A percentile compares a stretch with the other conserved stretches of the same genome.
Conservation (phyloP, 2,113 vertebrate species). For the Proterorhinus semilunaris region DNA sequence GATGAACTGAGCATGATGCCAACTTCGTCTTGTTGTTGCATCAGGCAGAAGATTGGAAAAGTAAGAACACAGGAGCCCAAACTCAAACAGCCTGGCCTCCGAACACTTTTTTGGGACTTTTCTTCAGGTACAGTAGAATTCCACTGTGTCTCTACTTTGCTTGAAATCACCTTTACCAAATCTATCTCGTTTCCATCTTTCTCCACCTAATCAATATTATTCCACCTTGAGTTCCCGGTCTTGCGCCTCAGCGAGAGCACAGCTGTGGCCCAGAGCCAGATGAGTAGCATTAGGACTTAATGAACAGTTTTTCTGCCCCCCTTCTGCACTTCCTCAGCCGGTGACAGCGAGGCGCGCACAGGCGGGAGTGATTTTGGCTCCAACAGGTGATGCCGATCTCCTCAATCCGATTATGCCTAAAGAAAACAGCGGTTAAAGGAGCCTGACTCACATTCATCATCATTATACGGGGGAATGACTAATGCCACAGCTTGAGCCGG, state of each 20-base stretch:
- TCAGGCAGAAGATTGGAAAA: no score
- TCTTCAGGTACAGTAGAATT: no score
- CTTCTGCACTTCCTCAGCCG: neutral
- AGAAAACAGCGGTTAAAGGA: slow-evolving; percentile 38
- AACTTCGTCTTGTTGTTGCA: no score
- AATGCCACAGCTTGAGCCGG: slow-evolving; percentile 21
- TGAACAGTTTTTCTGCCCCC: neutral
- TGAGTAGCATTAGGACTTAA: slow-evolving; percentile 7
- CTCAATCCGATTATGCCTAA: slow-evolving; percentile 38
- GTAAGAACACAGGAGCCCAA: no score
- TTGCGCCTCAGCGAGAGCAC: neutral
- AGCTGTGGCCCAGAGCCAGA: slow-evolving; percentile 3
- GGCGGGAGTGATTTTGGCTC: slow-evolving; percentile 34
- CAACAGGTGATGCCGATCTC: slow-evolving; percentile 53
- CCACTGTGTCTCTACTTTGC: no score
- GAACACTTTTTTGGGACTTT: no score
- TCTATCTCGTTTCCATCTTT: no score
- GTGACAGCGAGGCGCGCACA: slow-evolving; percentile 16
- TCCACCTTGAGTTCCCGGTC: neutral
- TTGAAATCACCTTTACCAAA: no score
- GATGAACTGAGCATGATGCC: no score
- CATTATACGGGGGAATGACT: slow-evolving; percentile 41
- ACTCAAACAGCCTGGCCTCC: no score
- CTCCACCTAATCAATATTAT: neutral
- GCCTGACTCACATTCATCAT: slow-evolving; percentile 44